Base-by-base conservation (phyloP, 2,888 invertebrate species). In the Cheilosia urbana region DNA sequence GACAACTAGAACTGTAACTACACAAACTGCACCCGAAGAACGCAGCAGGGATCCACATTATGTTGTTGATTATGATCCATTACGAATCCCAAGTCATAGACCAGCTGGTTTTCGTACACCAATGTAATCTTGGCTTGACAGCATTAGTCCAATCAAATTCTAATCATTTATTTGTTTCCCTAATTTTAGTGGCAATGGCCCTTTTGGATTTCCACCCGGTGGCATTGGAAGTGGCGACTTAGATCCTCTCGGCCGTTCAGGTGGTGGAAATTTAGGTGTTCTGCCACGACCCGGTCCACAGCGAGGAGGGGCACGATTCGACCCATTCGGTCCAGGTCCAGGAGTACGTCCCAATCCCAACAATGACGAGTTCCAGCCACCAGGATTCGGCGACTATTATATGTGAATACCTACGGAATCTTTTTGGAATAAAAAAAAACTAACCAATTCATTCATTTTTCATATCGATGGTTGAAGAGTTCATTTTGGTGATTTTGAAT, bases 201-300 rank as follows among this genome's bases (percentile, higher is more conserved):
- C 90, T 51, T 90, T 90, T 87, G 91, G 92, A 2, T 91, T 90
- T 88, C 92, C 92, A 1, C 89, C 91, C 19, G 90, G 92, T 62
- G 90, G 93, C 88, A 92, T 96, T 73, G 97, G 97, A 0, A 93
- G 95, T 51, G 94, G 95, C 71, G 97, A 98, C 92, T 92, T 98
- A 89, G 95, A 97, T 92, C 97, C 97, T 0, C 94, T 97, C 15
- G 92, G 92, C 51, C 93, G 94, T 77, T 93, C 88, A 78, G 91
- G 91, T 62, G 87, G 89, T 77, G 91, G 91, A 77, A 91, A 89
- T 85, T 84, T 92, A 6, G 91, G 90, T 73, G 81, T 88, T 1
- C 89, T 90, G 53, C 90, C 90, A 24, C 87, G 89, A 17, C 53
- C 55, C 11, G 69, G 76, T 1, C 81, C 76, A 19, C 88, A 62